Conservation (phyloP, 2,888 invertebrate species). For the Drosophila anomalata region DNA sequence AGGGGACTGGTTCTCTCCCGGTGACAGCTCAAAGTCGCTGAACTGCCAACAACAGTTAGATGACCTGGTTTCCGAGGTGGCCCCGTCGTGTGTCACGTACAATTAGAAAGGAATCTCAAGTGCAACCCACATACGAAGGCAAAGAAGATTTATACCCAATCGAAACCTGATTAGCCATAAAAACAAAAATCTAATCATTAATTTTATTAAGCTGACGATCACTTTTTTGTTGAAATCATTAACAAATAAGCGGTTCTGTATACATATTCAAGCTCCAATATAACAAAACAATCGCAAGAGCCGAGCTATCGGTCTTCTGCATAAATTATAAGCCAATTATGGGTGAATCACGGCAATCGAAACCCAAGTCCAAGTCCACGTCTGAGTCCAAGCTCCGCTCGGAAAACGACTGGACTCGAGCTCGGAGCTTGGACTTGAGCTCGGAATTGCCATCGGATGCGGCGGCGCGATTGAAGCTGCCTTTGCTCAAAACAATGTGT, state of each 20-base stretch:
- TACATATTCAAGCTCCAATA: conserved; percentile 46
- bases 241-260: conserved; percentile 72
- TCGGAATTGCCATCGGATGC: conserved; percentile 15
- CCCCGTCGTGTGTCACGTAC: conserved; percentile 58
- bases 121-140: conserved; percentile 46
- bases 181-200: conserved; percentile 65
- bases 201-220: conserved; percentile 76
- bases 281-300: conserved; percentile 61
- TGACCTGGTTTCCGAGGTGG: conserved; percentile 60
- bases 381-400: conserved; percentile 50
- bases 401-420: conserved; percentile 50
- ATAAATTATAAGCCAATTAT: conserved; percentile 78
- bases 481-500: conserved; percentile 69
- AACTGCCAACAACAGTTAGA: conserved; percentile 52
- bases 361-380: neutral
- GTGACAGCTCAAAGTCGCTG: conserved; percentile 47
- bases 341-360: conserved; percentile 66
- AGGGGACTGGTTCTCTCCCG: conserved; percentile 32
- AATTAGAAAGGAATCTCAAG: conserved; percentile 75
- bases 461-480: conserved; percentile 70
- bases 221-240: conserved; percentile 76
- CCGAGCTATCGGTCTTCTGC: conserved; percentile 51
- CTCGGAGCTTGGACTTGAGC: conserved; percentile 1
- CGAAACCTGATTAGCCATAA: conserved; percentile 67
- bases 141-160: conserved; percentile 61